Evolutionary conservation across 2,113 vertebrate species (phyloP), one percentile per base, ranked within the genome.

Genomic region (Macroglossus sobrinus): DNA sequence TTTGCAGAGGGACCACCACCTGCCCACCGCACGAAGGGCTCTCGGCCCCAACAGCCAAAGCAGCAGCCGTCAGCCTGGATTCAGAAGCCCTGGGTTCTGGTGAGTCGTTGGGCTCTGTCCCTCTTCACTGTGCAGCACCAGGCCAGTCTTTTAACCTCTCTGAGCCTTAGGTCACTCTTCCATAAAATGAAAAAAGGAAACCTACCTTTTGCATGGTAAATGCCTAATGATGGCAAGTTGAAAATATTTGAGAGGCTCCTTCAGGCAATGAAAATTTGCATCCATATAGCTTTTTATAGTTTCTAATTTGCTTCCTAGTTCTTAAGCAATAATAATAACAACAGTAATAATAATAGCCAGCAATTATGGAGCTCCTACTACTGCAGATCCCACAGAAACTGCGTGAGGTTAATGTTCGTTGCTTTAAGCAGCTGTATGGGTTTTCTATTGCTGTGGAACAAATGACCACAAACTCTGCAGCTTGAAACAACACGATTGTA

Each of bases 41-140:
- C 8, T 19, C 26, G 1, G 68, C 9, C 66, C 66, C 75, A 18
- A 0, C 0, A 9, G 45, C n/a, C 13, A 22, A 69, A 19, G 47
- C 40, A 69, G 61, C 4, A 15, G 78, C 11, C 57, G 22, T 28
- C 40, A 4, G 7, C 38, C 55, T 57, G 38, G 79, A 38, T 21
- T 18, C 50, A 10, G 33, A 68, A 55, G 43, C 38, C 40, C 76
- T n/a, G 82, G n/a, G 26, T 12, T 24, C 50, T 21, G 18, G 33
- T 4, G 26, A 63, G 26, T 6, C 24, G 10, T 6, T 30, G 10
- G 33, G 22, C 19, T 30, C 59, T 15, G 5, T 24, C 33, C 45
- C 7, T 90, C 71, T 24, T 22, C 5, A 5, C 59, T 85, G 47
- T 40, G 38, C 8, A 43, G n/a, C 7, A 1, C 59, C 74, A 16